These are phyloP conservation scores for Acipenser transmontanus DNA, from an alignment of 2,797 vertebrate species.

Conservation along the genomic window DNA sequence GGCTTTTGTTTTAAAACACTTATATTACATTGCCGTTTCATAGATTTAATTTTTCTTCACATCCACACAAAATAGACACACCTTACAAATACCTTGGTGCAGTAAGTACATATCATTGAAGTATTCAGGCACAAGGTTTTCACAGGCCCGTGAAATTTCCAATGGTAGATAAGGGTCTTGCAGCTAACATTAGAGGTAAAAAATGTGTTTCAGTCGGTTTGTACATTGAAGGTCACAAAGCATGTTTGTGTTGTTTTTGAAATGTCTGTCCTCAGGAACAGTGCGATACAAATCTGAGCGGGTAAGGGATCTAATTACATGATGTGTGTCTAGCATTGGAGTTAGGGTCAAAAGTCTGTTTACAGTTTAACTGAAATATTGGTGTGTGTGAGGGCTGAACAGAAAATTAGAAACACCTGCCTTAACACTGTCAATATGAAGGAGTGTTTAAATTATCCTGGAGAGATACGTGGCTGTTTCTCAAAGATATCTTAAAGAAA, in stretches of 20 bases:
- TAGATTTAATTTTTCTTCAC: background rate
- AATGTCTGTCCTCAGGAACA: conserved; percentile 13
- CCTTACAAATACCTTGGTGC: conserved; percentile 27
- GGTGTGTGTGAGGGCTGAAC: no score
- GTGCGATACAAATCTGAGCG: background rate
- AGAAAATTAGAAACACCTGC: no score
- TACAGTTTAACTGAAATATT: conserved; percentile 1
- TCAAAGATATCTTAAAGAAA: no score
- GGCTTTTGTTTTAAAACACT: background rate
- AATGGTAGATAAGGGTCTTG: conserved; percentile 4
- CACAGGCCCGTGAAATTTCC: conserved; percentile 10
- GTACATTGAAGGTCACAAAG: conserved; percentile 12
- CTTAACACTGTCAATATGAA: no score
- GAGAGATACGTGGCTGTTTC: no score
- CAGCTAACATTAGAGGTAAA: background rate
- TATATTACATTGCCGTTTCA: no score
- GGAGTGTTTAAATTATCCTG: no score
- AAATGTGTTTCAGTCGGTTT: conserved; percentile 41
- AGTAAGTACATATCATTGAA: no score
- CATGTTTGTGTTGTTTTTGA: conserved; percentile 1
- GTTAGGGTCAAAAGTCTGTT: conserved; percentile 1
- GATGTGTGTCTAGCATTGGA: background rate
- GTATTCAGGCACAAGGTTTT: background rate
- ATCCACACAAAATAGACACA: conserved; percentile 16
- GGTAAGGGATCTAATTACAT: conserved; percentile 6